Evolutionary conservation across 1,140 invertebrate species (phyloP).

Genomic region (Penaeus chinensis): DNA sequence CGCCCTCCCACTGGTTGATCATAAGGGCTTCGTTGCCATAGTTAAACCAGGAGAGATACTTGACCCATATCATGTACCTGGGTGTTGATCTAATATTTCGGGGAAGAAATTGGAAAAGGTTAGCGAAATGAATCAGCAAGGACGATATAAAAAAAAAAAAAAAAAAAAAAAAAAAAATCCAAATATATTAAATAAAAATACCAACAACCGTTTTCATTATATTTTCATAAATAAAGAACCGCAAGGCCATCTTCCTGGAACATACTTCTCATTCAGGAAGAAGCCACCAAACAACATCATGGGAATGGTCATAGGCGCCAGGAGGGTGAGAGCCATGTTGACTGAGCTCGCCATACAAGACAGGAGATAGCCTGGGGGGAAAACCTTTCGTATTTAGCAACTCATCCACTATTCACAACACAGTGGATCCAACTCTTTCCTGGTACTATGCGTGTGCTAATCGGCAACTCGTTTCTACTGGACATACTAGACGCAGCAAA

Average conservation of each 20-base stretch:
- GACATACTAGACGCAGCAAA: too few species aligned
- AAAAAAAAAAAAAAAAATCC: too few species aligned
- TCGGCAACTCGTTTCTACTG: too few species aligned
- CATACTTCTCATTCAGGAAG: conserved; percentile 88
- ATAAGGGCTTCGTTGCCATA: conserved; percentile 93
- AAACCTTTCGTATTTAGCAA: not conserved
- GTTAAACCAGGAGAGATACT: conserved; percentile 94
- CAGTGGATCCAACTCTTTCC: not conserved
- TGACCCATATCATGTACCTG: conserved; percentile 87
- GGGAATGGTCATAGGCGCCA: conserved; percentile 90
- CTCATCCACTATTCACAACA: not conserved
- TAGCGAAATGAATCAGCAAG: not conserved
- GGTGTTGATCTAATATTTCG: conserved; percentile 78
- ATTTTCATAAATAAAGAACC: not conserved
- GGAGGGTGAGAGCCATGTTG: conserved; percentile 86
- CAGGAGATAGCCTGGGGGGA: conserved; percentile 82
- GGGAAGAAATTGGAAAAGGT: not conserved
- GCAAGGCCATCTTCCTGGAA: not conserved
- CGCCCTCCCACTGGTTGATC: conserved; percentile 86
- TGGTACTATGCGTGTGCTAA: not conserved
- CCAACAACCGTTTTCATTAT: not conserved
- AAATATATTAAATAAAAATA: too few species aligned
- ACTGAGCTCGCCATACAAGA: conserved; percentile 84
- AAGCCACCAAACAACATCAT: conserved; percentile 95
- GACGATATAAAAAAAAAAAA: too few species aligned